phyloP scores from a whole-genome alignment of 2,888 invertebrate genomes.

The Parelbella ahira region DNA sequence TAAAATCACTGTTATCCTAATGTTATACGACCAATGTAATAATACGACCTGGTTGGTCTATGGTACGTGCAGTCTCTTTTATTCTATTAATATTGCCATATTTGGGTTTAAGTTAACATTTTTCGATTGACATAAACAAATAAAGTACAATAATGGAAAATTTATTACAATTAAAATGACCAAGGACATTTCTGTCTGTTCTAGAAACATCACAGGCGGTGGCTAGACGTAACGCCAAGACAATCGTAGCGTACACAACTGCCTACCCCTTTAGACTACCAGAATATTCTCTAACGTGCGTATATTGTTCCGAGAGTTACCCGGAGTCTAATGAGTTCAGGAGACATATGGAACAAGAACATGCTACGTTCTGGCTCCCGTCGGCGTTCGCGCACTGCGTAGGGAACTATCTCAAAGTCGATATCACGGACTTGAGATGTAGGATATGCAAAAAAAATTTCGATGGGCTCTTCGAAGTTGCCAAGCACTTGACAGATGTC shows the following conservation, averaged over 20 bases:
- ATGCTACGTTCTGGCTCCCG: slow-evolving; percentile 36
- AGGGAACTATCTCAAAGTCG: slow-evolving; percentile 52
- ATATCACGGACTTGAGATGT: slow-evolving; percentile 68
- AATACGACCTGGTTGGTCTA: too few relatives aligned
- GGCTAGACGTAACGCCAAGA: slow-evolving; percentile 45
- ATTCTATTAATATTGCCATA: too few relatives aligned
- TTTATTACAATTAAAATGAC: slow-evolving; percentile 33
- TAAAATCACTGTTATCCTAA: too few relatives aligned
- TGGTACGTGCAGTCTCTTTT: too few relatives aligned
- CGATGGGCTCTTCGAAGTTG: slow-evolving; percentile 35
- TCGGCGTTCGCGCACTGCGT: slow-evolving; percentile 36
- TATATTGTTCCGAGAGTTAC: slow-evolving; percentile 43
- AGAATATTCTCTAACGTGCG: slow-evolving; percentile 43
- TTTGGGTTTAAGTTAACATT: too few relatives aligned
- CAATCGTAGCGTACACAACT: slow-evolving; percentile 45
- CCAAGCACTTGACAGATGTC: slow-evolving; percentile 38
- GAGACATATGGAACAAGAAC: slow-evolving; percentile 40
- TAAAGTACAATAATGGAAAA: too few relatives aligned
- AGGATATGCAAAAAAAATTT: slow-evolving; percentile 54
- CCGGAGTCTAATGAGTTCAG: slow-evolving; percentile 40
- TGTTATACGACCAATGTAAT: too few relatives aligned
- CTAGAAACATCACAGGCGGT: slow-evolving; percentile 42
- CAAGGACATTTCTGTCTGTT: slow-evolving; percentile 48
- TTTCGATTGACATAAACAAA: too few relatives aligned
- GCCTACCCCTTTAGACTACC: slow-evolving; percentile 52